Conservation (phyloP, 2,797 vertebrate species). For the Poeciliopsis paucimaculata region DNA sequence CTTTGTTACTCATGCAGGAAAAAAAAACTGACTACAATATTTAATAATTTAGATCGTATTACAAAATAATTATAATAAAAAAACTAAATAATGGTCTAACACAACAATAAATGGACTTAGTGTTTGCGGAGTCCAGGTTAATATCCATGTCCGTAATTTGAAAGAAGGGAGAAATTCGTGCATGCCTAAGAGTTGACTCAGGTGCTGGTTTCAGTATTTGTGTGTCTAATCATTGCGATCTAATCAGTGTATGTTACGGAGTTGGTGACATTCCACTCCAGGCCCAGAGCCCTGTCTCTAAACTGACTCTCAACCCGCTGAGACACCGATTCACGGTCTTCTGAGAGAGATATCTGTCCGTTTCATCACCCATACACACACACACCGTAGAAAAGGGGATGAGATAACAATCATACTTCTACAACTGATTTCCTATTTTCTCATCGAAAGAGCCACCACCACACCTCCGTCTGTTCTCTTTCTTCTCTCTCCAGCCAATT, state of each 20-base stretch:
- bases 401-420: slow-evolving; percentile 84
- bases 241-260: slow-evolving; percentile 72
- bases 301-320: slow-evolving; percentile 73
- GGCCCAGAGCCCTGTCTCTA: slow-evolving; percentile 70
- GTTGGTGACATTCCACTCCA: slow-evolving; percentile 74
- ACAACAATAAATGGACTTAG: neutral
- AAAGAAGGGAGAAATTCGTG: neutral
- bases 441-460: slow-evolving; percentile 57
- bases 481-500: slow-evolving; percentile 67
- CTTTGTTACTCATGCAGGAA: neutral
- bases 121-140: neutral
- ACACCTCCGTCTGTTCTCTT: slow-evolving; percentile 52
- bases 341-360: slow-evolving; percentile 74
- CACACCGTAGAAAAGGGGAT: slow-evolving; percentile 54
- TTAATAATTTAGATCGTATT: slow-evolving; percentile 14
- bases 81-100: neutral
- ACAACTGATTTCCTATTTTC: slow-evolving; percentile 83
- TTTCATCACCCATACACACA: slow-evolving; percentile 63
- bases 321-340: slow-evolving; percentile 71
- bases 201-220: slow-evolving; percentile 19
- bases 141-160: neutral
- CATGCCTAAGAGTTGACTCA: slow-evolving; percentile 10
- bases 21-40: neutral
- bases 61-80: neutral
- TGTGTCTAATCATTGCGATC: slow-evolving; percentile 65